Conservation (phyloP, 2,888 invertebrate species). For the Pelosia muscerda region DNA sequence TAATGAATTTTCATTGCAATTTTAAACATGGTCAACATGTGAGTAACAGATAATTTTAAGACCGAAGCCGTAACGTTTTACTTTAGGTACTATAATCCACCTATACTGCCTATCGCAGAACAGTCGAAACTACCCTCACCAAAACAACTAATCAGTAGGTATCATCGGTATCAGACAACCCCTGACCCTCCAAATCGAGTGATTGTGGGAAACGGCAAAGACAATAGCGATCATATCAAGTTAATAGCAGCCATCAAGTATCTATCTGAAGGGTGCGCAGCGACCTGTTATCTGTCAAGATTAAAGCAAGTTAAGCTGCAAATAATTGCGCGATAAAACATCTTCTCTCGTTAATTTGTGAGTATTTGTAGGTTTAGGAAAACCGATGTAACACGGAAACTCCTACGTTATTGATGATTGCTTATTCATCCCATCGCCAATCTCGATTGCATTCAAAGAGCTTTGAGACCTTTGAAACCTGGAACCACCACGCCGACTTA, state of each 20-base stretch:
- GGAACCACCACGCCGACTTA: too few species aligned
- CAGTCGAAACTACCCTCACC: conserved; percentile 24
- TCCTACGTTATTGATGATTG: not conserved
- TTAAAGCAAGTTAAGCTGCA: conserved; percentile 64
- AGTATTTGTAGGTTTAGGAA: not conserved
- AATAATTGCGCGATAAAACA: conserved; percentile 47
- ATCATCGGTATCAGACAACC: conserved; percentile 18
- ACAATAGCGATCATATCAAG: conserved; percentile 82
- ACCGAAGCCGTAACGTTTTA: not conserved
- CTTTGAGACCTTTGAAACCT: too few species aligned
- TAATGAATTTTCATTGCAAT: not conserved
- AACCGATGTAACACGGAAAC: not conserved
- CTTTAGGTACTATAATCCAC: not conserved
- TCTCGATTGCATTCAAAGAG: too few species aligned
- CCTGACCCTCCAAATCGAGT: conserved; percentile 43
- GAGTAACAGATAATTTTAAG: not conserved
- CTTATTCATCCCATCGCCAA: too few species aligned
- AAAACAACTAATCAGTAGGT: conserved; percentile 36
- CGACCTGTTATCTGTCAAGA: conserved; percentile 72
- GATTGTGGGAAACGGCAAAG: conserved; percentile 83
- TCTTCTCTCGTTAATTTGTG: conserved; percentile 42
- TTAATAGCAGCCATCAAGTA: conserved; percentile 79
- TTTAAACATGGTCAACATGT: not conserved
- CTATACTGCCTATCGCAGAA: not conserved
- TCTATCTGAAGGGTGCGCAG: conserved; percentile 58